Evolutionary conservation across 2,888 invertebrate species (phyloP), one percentile per base, ranked within the genome.

Genomic region (Drosophila colorata): DNA sequence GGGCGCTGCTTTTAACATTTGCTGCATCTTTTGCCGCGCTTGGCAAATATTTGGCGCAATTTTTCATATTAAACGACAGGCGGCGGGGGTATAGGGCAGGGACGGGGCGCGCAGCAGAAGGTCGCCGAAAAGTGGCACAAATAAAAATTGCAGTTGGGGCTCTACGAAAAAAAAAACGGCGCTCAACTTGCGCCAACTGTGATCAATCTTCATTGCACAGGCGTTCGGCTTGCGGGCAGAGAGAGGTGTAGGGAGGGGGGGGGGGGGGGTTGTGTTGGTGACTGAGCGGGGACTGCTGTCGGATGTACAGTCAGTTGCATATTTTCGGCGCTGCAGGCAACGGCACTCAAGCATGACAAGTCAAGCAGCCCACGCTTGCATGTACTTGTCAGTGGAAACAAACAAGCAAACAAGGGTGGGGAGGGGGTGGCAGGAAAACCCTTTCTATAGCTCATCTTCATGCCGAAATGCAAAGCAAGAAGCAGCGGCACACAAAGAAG

Each of bases 41-140:
- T 69, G 55, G 65, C 86, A 88, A 83, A 83, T 83, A 83, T 83
- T 83, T 83, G 88, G 56, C 69, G 67, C 74, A 82, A 83, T 83
- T 83, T 83, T 88, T 83, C 88, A 83, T 88, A 88, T 88, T 69
- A 86, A 88, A 74, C 64, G 88, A 88, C 86, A 82, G 73, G 53
- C 57, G 35, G 49, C n/a, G 44, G 7, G 9, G 4, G 28, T 14
- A 44, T 20, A 4, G 1, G 41, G 25, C 20, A 20, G 20, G 20
- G 9, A 13, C n/a, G 37, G 14, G 33, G 37, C 28, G 58, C 41
- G 38, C 63, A 66, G 44, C 57, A 78, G 66, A 74, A 74, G 77
- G 77, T 77, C 77, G 67, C 23, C 55, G 48, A 58, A 61, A 70
- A 74, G 66, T 74, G 74, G 70, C 74, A 70, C 59, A 72, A 83